A percentile compares a stretch with the other conserved stretches of the same genome.
Evolutionary conservation across 92 coral and sea anemone genomes (phyloP).

Genomic region (Porites lobata): DNA sequence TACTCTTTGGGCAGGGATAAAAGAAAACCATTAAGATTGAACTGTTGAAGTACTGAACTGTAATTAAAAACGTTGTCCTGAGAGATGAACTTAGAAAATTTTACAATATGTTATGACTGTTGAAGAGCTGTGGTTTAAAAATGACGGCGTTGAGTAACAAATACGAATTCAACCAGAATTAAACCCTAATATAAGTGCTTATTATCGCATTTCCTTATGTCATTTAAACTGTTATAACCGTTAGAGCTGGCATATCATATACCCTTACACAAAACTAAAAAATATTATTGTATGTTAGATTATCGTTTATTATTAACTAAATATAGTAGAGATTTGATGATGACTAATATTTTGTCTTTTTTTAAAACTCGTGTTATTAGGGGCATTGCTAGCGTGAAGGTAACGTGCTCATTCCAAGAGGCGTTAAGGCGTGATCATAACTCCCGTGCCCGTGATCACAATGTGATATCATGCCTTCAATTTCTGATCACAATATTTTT

Average conservation of each 20-base stretch:
- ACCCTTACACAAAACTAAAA: neutral
- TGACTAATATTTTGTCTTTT: conserved; percentile 16
- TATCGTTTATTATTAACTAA: conserved; percentile 2
- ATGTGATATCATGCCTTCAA: neutral
- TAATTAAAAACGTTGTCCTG: too few species aligned
- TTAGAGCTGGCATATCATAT: neutral
- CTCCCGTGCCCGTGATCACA: neutral
- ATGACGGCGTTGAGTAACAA: too few species aligned
- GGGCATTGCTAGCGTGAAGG: conserved; percentile 3
- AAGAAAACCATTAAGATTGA: neutral
- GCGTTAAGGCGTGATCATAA: conserved; percentile 8
- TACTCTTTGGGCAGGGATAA: conserved; percentile 42
- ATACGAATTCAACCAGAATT: too few species aligned
- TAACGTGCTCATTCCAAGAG: neutral
- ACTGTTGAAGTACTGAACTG: too few species aligned
- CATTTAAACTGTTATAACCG: neutral
- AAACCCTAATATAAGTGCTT: too few species aligned
- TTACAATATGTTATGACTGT: too few species aligned
- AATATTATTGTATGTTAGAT: neutral
- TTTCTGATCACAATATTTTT: too few species aligned
- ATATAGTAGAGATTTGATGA: conserved; percentile 7
- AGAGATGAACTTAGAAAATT: too few species aligned
- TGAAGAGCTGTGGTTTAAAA: too few species aligned
- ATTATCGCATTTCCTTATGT: neutral
- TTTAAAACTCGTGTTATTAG: neutral